These are phyloP conservation scores for Dromaius novaehollandiae DNA, from an alignment of 2,113 vertebrate genomes.

Conservation along the genomic window DNA sequence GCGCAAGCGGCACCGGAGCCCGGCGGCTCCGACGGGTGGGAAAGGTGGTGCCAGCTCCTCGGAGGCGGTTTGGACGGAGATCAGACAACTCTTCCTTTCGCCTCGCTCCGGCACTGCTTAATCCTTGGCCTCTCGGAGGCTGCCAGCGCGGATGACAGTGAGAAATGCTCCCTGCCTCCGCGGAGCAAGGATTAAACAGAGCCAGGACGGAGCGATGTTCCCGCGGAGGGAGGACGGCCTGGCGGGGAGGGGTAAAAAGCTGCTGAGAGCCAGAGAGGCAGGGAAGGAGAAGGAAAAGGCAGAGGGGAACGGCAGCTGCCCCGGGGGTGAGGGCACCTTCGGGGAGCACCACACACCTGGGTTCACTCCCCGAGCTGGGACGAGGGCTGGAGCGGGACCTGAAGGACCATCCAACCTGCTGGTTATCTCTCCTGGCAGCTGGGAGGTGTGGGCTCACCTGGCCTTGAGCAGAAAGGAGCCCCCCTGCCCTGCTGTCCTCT, in stretches of 20 bases:
- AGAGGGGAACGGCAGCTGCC: background rate
- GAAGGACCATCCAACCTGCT: no score
- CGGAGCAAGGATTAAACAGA: background rate
- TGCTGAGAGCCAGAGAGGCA: no score
- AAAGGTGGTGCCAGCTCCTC: background rate
- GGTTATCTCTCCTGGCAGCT: no score
- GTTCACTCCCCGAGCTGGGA: background rate
- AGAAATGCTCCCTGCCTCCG: background rate
- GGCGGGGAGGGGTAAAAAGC: no score
- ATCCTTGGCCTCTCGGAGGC: background rate
- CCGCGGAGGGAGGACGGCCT: no score
- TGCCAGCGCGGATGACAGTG: background rate
- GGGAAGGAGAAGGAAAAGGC: background rate
- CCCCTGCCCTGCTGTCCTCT: no score
- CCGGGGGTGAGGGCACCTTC: fast-evolving
- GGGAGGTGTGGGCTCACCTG: background rate
- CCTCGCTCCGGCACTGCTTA: background rate
- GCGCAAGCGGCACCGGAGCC: background rate
- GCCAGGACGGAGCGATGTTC: background rate
- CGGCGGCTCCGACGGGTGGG: background rate
- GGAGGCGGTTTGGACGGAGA: background rate
- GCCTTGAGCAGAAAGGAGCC: no score
- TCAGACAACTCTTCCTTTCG: background rate
- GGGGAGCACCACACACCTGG: background rate
- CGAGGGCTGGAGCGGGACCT: no score